Percentiles rank a stretch among this genome's conserved stretches.
phyloP scores from a whole-genome alignment of 2,888 invertebrate genomes.

The Nephrocerus scutellatus region DNA sequence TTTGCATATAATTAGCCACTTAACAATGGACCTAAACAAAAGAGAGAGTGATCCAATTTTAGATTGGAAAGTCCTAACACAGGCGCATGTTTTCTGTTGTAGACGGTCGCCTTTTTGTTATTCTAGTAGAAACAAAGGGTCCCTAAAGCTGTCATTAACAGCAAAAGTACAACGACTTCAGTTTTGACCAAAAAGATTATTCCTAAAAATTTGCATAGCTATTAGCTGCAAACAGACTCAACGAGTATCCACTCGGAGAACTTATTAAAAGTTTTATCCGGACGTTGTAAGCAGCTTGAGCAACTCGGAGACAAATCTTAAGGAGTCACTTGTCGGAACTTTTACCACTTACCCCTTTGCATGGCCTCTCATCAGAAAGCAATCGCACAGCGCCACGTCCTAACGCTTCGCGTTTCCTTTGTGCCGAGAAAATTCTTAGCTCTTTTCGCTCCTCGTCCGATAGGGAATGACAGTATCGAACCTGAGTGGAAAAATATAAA shows the following conservation, averaged over 20 bases:
- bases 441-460: constrained; percentile 91
- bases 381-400: constrained; percentile 87
- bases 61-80: no score
- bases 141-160: neutral
- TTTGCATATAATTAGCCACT: no score
- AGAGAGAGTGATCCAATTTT: no score
- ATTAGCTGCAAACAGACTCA: constrained; percentile 14
- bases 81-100: no score
- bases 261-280: constrained; percentile 23
- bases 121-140: no score
- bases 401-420: constrained; percentile 88
- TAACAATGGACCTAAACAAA: no score
- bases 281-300: no score
- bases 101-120: no score
- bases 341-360: constrained; percentile 64
- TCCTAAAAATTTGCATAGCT: constrained; percentile 24
- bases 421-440: constrained; percentile 83
- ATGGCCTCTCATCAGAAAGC: constrained; percentile 63
- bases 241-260: constrained; percentile 5
- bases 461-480: constrained; percentile 89
- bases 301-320: neutral
- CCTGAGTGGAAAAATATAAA: constrained; percentile 47
- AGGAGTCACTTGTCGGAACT: neutral
- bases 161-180: no score
- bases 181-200: no score